Base-by-base conservation (phyloP, 2,797 vertebrate species). In the Arnoldichthys spilopterus region DNA sequence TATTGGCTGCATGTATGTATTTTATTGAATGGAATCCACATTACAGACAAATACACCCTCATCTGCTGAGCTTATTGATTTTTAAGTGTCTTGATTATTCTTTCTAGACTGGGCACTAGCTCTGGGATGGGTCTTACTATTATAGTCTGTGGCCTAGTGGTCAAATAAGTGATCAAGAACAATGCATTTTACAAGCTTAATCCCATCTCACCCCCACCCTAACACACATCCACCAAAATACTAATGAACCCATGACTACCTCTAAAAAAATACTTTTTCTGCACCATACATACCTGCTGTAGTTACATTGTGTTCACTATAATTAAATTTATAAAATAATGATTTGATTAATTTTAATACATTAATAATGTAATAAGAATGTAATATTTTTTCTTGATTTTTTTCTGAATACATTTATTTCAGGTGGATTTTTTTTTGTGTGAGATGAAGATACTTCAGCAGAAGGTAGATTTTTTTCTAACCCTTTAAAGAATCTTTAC, bases 11-110 rank as follows among this genome's bases (percentile, higher is more conserved):
- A 61, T 85, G 81, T 76, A 61, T 53, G 72, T 79, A 72, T 82
- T 83, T 83, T 78, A 84, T 78, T 85, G 63, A 79, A 80, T 72
- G 26, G 11, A 54, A 78, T 59, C 83, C 80, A 84, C 77, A 76
- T 83, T 73, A 81, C 58, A 85, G 70, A 77, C 26, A 51, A 62
- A 51, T 20, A 26, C 51, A 11, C 12, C 32, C 30, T 45, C 34
- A 40, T 77, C 61, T 51, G 22, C 7, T 40, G 37, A 45, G 75
- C 59, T 81, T 16, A 74, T 80, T 85, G 79, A 87, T 77, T 86
- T 82, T 79, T 72, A 67, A 22, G 32, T 75, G 28, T 64, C 84
- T 88, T 72, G 76, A 86, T 74, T 43, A 82, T 83, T 81, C 61
- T 75, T 85, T 83, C n/a, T 3, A 20, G 61, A 62, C 66, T 71